A percentile compares a stretch with the other conserved stretches of the same genome.
Evolutionary conservation across 1,140 invertebrate genomes (phyloP).

Genomic region (Drosophila sproati): DNA sequence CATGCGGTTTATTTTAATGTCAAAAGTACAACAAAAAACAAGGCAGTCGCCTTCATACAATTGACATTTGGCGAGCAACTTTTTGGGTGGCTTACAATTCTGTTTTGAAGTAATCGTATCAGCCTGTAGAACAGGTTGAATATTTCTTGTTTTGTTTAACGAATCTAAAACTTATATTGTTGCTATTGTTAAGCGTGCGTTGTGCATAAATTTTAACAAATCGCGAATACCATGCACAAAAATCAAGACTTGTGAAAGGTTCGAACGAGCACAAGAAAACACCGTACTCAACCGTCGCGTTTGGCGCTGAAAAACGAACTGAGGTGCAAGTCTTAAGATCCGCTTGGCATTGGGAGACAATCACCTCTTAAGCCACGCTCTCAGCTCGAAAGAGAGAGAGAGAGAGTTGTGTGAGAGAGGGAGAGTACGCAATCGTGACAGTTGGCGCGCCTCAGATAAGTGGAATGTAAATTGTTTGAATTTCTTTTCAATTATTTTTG

Average conservation of each 20-base stretch:
- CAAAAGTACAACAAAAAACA: constrained; percentile 50
- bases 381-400: constrained; percentile 5
- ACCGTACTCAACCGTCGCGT: constrained; percentile 51
- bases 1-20: constrained; percentile 52
- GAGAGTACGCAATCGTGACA: constrained; percentile 51
- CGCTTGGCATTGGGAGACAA: constrained; percentile 36
- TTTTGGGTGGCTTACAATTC: constrained; percentile 61
- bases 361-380: constrained; percentile 29
- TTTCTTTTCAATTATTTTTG: constrained; percentile 74
- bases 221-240: constrained; percentile 42
- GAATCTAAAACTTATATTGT: constrained; percentile 53
- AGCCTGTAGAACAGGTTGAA: constrained; percentile 61
- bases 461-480: constrained; percentile 69
- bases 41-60: constrained; percentile 35
- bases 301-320: constrained; percentile 57
- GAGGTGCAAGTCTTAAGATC: constrained; percentile 27
- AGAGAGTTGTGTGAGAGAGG: neutral
- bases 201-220: constrained; percentile 62
- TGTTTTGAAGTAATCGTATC: constrained; percentile 24
- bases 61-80: constrained; percentile 64
- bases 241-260: constrained; percentile 11
- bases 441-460: constrained; percentile 59
- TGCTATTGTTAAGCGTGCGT: constrained; percentile 47
- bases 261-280: constrained; percentile 10
- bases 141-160: constrained; percentile 44